Evolutionary conservation across 1,140 invertebrate species (phyloP).

Genomic region (Calycopis cecrops): DNA sequence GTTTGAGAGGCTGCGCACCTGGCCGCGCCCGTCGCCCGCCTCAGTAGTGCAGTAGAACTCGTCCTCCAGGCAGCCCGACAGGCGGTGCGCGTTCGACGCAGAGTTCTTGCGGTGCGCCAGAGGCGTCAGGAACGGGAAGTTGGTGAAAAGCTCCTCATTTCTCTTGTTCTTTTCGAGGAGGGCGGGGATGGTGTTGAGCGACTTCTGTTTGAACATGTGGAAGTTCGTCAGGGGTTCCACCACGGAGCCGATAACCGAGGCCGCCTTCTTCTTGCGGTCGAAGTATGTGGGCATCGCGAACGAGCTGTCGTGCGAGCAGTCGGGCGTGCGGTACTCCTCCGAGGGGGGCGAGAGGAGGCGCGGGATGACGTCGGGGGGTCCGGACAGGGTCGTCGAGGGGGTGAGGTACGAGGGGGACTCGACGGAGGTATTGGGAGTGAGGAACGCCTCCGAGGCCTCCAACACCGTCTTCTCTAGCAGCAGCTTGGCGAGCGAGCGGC

Average conservation of each 20-base stretch:
- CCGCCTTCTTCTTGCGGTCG: slow-evolving; percentile 58
- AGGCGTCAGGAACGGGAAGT: slow-evolving; percentile 73
- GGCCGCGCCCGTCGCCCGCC: slow-evolving; percentile 44
- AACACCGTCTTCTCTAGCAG: slow-evolving; percentile 42
- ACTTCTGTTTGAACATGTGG: slow-evolving; percentile 71
- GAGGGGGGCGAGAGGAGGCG: slow-evolving; percentile 21
- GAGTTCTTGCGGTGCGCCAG: slow-evolving; percentile 70
- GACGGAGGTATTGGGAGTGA: slow-evolving; percentile 55
- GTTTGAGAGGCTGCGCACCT: slow-evolving; percentile 46
- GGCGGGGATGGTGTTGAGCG: slow-evolving; percentile 66
- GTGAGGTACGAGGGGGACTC: slow-evolving; percentile 47
- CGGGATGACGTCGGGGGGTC: slow-evolving; percentile 54
- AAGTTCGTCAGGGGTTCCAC: slow-evolving; percentile 66
- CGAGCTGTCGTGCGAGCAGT: slow-evolving; percentile 46
- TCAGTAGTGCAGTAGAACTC: slow-evolving; percentile 66
- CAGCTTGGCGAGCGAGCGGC: slow-evolving; percentile 47
- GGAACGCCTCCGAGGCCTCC: slow-evolving; percentile 53
- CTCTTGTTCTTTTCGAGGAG: slow-evolving; percentile 47
- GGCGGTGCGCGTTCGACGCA: slow-evolving; percentile 41
- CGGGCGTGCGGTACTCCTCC: slow-evolving; percentile 60
- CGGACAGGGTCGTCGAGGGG: slow-evolving; percentile 44
- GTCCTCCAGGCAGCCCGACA: slow-evolving; percentile 65
- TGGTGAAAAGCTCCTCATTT: slow-evolving; percentile 65
- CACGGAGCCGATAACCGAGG: slow-evolving; percentile 46
- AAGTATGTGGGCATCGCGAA: slow-evolving; percentile 70